Base-by-base conservation (phyloP, 1,140 invertebrate species). In the Nautilus pompilius region DNA sequence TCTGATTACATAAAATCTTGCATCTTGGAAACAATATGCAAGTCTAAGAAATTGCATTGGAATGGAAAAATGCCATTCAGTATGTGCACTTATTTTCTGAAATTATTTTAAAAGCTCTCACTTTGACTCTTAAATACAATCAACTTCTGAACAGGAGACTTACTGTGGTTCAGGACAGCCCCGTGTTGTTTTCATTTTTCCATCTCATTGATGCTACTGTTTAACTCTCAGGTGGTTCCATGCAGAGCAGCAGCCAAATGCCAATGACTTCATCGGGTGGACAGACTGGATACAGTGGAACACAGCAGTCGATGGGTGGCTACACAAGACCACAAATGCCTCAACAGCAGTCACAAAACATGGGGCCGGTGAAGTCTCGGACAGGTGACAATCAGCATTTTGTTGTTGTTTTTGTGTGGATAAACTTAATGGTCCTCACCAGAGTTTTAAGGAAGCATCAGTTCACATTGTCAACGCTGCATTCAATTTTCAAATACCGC, bases 271-370 rank as follows among this genome's bases (percentile, higher is more conserved):
- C 53, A 17, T 57, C 58, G 28, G 54, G 60, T 28, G 49, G 54
- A 30, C 58, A 63, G 5, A 34, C 49, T 20, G 60, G 61, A 17
- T 67, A 68, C 58, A 60, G 55, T 22, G 56, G 34, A 56, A 36
- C 61, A 33, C 70, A 63, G 29, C 55, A 58, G 41, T 64, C 58
- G 22, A 53, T 60, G n/a, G 58, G 65, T n/a, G 62, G 65, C 20
- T 69, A 67, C 49, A 56, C 65, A 24, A 49, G 60, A 10, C 60
- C 62, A 29, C 69, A 67, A 33, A 67, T 65, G 65, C 53, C 48
- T 17, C 62, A 62, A 49, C 68, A 62, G 29, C n/a, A 54, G 60
- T n/a, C 62, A 48, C 57, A 32, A 17, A 46, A 22, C 22, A 55
- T 33, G 5, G 26, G 20, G 29, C 60, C 29, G 56, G 53, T 51